Evolutionary conservation across 2,888 invertebrate genomes (phyloP), one percentile per base, ranked within the genome.

Genomic region (Catocala fraxini): DNA sequence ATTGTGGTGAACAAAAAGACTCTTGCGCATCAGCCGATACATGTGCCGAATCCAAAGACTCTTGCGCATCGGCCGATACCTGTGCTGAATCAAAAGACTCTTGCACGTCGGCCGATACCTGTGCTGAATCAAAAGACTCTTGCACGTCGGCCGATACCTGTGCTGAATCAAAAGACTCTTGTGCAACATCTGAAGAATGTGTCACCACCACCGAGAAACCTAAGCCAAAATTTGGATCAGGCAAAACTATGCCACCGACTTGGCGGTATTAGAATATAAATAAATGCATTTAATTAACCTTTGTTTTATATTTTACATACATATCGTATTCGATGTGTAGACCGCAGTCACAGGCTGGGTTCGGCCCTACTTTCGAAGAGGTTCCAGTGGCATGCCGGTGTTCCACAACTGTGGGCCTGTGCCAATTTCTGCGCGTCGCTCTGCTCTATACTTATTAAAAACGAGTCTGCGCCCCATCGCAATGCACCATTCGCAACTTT

Each of bases 181-280:
- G 35, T 7, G 35, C 35, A 39, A 9, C 6, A 39, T 7, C 35
- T 39, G 35, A 39, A 6, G 7, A 39, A 39, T 39, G 35, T 39
- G 35, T 9, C 7, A 6, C 35, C 3, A 39, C 7, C 35, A 13
- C 46, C 7, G 4, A 15, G 15, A 9, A 15, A 46, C 9, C 4
- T 3, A 42, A 12, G 25, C 25, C 12, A 45, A 12, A 12, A 1
- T 12, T 12, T 6, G 45, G 45, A 67, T 13, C 82, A 49, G 84
- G 86, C 0, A 80, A 56, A 42, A 87, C 88, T 0, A 70, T 82
- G 76, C 85, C 83, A 10, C 84, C 84, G 0, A 54, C 45, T 0
- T 76, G 74, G 75, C 42, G 56, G 42, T 59, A 47, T 0, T 45
- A 41, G 7, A 4, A 43, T 11, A 45, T 13, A 33, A 63, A 59